These are phyloP conservation scores for Subacronicta megacephala DNA, from an alignment of 2,888 invertebrate genomes.

Conservation along the genomic window DNA sequence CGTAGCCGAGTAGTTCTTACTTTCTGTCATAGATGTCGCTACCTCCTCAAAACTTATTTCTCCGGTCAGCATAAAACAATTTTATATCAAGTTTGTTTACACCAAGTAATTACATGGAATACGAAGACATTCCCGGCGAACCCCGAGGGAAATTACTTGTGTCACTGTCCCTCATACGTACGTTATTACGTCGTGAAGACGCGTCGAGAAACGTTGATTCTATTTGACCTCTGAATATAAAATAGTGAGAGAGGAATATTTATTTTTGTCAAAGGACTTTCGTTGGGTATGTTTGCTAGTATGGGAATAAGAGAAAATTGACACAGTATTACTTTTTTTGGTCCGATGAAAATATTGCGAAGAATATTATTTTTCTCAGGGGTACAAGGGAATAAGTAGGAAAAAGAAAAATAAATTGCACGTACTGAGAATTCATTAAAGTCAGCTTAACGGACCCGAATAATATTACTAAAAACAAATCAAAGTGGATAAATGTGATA, in stretches of 20 bases:
- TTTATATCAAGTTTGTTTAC: conserved; percentile 58
- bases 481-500: too few relatives aligned
- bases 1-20: not conserved
- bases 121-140: conserved; percentile 46
- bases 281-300: conserved; percentile 9
- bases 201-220: conserved; percentile 55
- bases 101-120: conserved; percentile 61
- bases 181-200: conserved; percentile 65
- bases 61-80: conserved; percentile 58
- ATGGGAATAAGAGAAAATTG: not conserved
- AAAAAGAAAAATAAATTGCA: too few relatives aligned
- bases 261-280: conserved; percentile 37
- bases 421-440: too few relatives aligned
- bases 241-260: conserved; percentile 47
- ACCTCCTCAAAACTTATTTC: not conserved
- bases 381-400: too few relatives aligned
- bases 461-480: too few relatives aligned
- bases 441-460: too few relatives aligned
- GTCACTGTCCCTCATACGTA: conserved; percentile 61
- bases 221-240: conserved; percentile 67
- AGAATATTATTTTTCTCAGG: too few relatives aligned
- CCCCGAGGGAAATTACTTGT: conserved; percentile 64
- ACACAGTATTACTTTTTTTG: not conserved
- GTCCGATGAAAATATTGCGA: not conserved
- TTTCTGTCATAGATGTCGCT: not conserved